Base-by-base conservation (phyloP, 2,888 invertebrate species). In the Nematopogon swammerdamellus region DNA sequence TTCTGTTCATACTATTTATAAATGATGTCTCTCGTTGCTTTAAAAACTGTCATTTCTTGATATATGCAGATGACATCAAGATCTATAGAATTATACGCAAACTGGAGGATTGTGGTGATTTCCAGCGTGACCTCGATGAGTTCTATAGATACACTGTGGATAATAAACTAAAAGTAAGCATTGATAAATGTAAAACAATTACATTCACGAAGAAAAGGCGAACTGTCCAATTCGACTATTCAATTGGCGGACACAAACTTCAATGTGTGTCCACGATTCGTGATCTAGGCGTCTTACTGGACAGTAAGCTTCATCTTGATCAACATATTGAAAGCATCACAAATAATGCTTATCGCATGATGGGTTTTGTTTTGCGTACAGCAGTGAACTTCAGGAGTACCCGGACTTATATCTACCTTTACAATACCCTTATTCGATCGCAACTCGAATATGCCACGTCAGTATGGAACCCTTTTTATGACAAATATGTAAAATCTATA, bases 1-100 rank as follows among this genome's bases (percentile, higher is more conserved):
- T 55, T 19, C 20, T 56, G 5, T 56, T 57, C 30, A 50, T 51
- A 16, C 18, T 54, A 2, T 56, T 53, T 44, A 54, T 56, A 17
- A 57, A 56, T 47, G 55, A 55, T 30, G 46, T 56, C n/a, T 19
- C 19, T 18, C 18, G 46, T 10, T 54, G 55, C 44, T 54, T 36
- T 14, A 36, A 8, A 14, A 14, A 8, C 11, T 36, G 11, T 14
- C 14, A 8, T 36, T 36, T 36, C n/a, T 14, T 36, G 3, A 14
- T 36, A 3, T 36, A 36, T 14, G 36, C 36, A 14, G 36, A 36
- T 14, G 36, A 36, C n/a, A 36, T 36, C n/a, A 36, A 36, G n/a
- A 36, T 36, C 3, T 36, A 14, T 14, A 36, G 11, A 14, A 14
- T 36, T 14, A 36, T 36, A 8, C 36, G 36, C 3, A 36, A 14